Evolutionary conservation across 1,140 invertebrate species (phyloP), one percentile per base, ranked within the genome.

Genomic region (Drosophila littoralis): DNA sequence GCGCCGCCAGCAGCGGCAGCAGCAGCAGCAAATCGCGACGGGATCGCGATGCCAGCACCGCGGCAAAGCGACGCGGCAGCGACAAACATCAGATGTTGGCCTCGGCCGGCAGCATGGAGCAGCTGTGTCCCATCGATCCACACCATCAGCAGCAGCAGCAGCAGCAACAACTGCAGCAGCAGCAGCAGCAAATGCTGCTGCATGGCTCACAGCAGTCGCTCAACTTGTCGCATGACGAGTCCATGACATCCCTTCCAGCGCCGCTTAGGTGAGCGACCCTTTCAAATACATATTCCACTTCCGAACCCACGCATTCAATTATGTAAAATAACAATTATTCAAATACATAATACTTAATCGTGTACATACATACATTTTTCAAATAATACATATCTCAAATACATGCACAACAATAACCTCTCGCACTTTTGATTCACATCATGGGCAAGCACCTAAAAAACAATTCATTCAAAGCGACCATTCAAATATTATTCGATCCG

Each of bases 161-260:
- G 17, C 75, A 69, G 15, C 75, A 80, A 2, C 73, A 79, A 5
- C 43, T 64, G 42, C 78, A 68, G 10, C 79, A 75, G 15, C 77
- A 83, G 2, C 79, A 82, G 52, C 89, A 89, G 59, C 78, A 80
- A 59, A 71, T 81, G 64, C 15, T 83, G 75, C 76, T 92, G 60
- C 78, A 92, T 80, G 77, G 88, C 79, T 89, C 92, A 50, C 83
- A 82, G 79, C 90, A 86, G 78, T 92, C 92, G 71, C 75, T 93
- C 10, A 92, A 93, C 68, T 93, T 93, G 61, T 93, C 92, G 71
- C 91, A 93, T 54, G 93, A 92, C 61, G 92, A 92, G 81, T 86
- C 93, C 32, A 90, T 92, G 85, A 92, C 81, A 75, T 92, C 92
- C 35, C 60, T 92, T 59, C 90, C 90, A 71, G 86, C 92, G 63